These are phyloP conservation scores for Pleuronectes platessa DNA, from an alignment of 2,113 vertebrate genomes.

Conservation along the genomic window DNA sequence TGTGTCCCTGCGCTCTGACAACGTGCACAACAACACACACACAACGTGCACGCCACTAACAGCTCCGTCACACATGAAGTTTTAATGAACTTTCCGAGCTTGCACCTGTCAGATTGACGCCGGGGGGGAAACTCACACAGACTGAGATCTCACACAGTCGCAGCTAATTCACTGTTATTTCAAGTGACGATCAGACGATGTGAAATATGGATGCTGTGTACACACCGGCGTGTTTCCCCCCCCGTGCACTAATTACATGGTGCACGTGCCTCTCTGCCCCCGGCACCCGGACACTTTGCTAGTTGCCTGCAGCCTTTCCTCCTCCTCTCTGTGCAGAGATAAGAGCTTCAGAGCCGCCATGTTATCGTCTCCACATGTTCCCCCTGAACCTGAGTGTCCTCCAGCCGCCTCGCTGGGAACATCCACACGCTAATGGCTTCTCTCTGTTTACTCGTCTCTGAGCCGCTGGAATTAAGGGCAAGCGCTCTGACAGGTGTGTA, in stretches of 20 bases:
- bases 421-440: conserved; percentile 33
- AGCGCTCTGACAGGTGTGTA: neutral
- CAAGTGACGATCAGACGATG: conserved; percentile 14
- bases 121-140: conserved; percentile 20
- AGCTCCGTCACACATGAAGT: conserved; percentile 20
- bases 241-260: conserved; percentile 41
- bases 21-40: neutral
- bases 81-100: conserved; percentile 58
- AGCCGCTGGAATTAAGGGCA: conserved; percentile 37
- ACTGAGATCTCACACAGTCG: conserved; percentile 32
- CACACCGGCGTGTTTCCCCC: conserved; percentile 49
- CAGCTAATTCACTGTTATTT: conserved; percentile 25
- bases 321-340: conserved; percentile 23
- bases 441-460: neutral
- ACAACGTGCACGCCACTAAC: neutral
- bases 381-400: conserved; percentile 15
- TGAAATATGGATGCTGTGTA: conserved; percentile 60
- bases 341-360: conserved; percentile 34
- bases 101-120: conserved; percentile 49
- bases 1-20: no score
- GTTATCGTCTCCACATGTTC: conserved; percentile 55
- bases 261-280: neutral
- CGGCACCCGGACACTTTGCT: conserved; percentile 21
- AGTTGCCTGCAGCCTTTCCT: conserved; percentile 25
- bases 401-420: neutral